Evolutionary conservation across 2,888 invertebrate species (phyloP).

Genomic region (Amphipoea lucens): DNA sequence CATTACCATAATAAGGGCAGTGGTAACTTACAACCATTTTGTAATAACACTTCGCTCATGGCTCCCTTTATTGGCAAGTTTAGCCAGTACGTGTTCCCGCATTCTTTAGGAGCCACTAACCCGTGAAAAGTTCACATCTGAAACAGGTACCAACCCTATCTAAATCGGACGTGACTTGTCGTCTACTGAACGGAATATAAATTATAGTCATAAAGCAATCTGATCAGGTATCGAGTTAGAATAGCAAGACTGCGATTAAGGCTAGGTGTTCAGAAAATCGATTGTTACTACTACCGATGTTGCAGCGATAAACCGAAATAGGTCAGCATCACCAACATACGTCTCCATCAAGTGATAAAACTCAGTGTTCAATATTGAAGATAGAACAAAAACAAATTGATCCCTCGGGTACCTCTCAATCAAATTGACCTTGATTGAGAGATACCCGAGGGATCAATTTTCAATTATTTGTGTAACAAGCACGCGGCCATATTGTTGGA

Average conservation of each 20-base stretch:
- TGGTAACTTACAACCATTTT: constrained; percentile 60
- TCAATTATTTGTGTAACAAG: constrained; percentile 69
- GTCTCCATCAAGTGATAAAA: constrained; percentile 8
- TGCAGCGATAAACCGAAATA: constrained; percentile 16
- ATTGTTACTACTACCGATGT: constrained; percentile 6
- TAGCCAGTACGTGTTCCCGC: constrained; percentile 60
- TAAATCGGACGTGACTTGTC: constrained; percentile 67
- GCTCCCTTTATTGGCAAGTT: constrained; percentile 62
- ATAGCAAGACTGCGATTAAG: constrained; percentile 33
- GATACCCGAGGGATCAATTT: constrained; percentile 66
- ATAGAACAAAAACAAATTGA: constrained; percentile 56
- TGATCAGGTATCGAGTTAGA: constrained; percentile 45
- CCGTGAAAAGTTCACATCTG: constrained; percentile 62
- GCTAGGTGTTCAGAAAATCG: constrained; percentile 1
- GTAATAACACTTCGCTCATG: constrained; percentile 50
- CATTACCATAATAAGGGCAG: constrained; percentile 31
- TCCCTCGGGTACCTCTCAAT: constrained; percentile 30
- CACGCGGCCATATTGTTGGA: constrained; percentile 61
- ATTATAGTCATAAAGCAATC: constrained; percentile 59
- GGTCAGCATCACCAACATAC: not conserved
- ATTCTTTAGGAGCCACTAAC: constrained; percentile 42
- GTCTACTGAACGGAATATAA: constrained; percentile 66
- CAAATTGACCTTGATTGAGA: constrained; percentile 58
- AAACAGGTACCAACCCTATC: constrained; percentile 67
- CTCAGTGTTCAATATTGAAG: constrained; percentile 21